These are phyloP conservation scores for Aplodontia rufa DNA, from an alignment of 2,113 vertebrate species.

Conservation along the genomic window DNA sequence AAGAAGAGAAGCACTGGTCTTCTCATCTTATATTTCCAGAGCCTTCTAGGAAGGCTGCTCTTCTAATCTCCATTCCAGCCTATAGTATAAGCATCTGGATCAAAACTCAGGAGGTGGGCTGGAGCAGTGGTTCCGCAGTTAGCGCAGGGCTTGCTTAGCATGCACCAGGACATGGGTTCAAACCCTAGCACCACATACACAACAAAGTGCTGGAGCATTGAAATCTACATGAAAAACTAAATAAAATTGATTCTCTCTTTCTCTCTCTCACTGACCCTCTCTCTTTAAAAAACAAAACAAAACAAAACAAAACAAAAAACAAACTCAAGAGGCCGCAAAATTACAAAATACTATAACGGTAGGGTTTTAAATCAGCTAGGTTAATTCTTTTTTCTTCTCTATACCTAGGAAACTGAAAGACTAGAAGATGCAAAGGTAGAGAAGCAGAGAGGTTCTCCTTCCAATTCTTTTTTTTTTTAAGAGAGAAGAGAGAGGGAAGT, in stretches of 20 bases:
- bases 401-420: not conserved
- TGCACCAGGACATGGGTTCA: no score
- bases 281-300: no score
- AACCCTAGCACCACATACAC: no score
- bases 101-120: not conserved
- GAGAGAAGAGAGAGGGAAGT: no score
- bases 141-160: no score
- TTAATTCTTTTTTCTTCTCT: not conserved
- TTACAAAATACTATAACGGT: not conserved
- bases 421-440: not conserved
- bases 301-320: no score
- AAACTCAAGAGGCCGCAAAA: not conserved
- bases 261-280: no score
- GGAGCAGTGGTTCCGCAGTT: no score
- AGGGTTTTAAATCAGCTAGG: not conserved
- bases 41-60: constrained; percentile 27
- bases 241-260: no score
- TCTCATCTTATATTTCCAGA: not conserved
- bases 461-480: not conserved
- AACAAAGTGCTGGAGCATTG: no score
- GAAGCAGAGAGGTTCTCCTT: not conserved
- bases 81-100: not conserved
- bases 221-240: no score
- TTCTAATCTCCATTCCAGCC: not conserved
- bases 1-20: not conserved